Conservation (phyloP, 2,113 vertebrate genomes). For the Crotalus horridus region DNA sequence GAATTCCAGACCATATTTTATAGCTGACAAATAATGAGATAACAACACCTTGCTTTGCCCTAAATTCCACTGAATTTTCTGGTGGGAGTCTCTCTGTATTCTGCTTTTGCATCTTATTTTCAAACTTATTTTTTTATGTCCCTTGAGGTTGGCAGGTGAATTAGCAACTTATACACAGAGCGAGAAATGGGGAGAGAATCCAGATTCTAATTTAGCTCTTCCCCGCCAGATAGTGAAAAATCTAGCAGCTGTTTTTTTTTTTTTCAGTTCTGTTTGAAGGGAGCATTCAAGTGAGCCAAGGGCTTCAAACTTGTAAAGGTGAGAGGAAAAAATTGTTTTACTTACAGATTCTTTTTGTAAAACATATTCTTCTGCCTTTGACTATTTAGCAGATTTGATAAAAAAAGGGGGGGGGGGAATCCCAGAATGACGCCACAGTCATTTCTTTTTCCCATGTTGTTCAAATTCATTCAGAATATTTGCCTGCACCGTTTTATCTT, state of each 20-base stretch:
- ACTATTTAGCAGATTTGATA: background rate
- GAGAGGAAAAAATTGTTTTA: background rate
- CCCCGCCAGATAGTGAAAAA: background rate
- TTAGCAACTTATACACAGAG: background rate
- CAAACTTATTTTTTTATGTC: background rate
- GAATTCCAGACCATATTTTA: background rate
- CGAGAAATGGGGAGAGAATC: background rate
- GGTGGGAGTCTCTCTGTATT: background rate
- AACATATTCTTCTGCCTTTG: background rate
- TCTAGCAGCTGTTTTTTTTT: background rate
- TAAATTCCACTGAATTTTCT: background rate
- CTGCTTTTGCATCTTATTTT: background rate
- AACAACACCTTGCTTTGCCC: background rate
- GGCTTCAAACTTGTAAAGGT: background rate
- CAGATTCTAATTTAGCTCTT: background rate
- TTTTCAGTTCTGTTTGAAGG: background rate
- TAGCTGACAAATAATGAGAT: background rate
- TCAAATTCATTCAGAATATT: background rate
- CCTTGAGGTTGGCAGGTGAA: background rate
- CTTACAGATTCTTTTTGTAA: background rate
- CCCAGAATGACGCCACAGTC: background rate
- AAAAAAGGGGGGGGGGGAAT: background rate
- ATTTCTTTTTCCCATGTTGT: background rate
- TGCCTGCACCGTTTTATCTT: background rate
- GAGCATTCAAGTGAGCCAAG: background rate